Evolutionary conservation across 2,888 invertebrate genomes (phyloP).

Genomic region (Folsomia manolachei): DNA sequence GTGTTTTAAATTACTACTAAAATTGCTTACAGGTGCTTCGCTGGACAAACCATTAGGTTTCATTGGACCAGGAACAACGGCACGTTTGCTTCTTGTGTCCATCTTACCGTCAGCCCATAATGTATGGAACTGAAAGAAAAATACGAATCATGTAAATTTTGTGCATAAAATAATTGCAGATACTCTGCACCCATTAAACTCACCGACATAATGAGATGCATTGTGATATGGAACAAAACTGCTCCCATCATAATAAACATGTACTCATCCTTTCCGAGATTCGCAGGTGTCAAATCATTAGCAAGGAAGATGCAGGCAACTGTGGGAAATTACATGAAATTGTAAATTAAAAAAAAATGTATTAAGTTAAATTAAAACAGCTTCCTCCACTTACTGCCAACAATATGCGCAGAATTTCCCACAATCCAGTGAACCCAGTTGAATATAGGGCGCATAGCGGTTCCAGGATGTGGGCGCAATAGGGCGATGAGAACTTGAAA

Average conservation of each 20-base stretch:
- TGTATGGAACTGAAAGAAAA: slow-evolving; percentile 40
- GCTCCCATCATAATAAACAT: slow-evolving; percentile 85
- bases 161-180: not conserved
- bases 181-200: slow-evolving; percentile 54
- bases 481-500: slow-evolving; percentile 83
- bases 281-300: slow-evolving; percentile 75
- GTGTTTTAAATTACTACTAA: slow-evolving; percentile 17
- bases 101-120: slow-evolving; percentile 47
- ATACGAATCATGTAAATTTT: not conserved
- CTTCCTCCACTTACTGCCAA: slow-evolving; percentile 80
- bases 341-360: not conserved
- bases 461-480: slow-evolving; percentile 80
- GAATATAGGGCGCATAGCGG: slow-evolving; percentile 73
- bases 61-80: slow-evolving; percentile 46
- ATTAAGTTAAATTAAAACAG: not conserved
- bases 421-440: slow-evolving; percentile 90
- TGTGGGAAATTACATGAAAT: slow-evolving; percentile 56
- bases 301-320: slow-evolving; percentile 93
- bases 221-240: slow-evolving; percentile 82
- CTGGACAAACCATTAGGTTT: slow-evolving; percentile 40
- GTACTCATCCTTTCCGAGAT: slow-evolving; percentile 68
- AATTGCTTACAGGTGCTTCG: slow-evolving; percentile 49
- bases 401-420: slow-evolving; percentile 82
- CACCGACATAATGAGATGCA: slow-evolving; percentile 82
- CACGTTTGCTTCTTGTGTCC: slow-evolving; percentile 39